phyloP scores from a whole-genome alignment of 2,113 vertebrate species.

The Oenanthe melanoleuca region DNA sequence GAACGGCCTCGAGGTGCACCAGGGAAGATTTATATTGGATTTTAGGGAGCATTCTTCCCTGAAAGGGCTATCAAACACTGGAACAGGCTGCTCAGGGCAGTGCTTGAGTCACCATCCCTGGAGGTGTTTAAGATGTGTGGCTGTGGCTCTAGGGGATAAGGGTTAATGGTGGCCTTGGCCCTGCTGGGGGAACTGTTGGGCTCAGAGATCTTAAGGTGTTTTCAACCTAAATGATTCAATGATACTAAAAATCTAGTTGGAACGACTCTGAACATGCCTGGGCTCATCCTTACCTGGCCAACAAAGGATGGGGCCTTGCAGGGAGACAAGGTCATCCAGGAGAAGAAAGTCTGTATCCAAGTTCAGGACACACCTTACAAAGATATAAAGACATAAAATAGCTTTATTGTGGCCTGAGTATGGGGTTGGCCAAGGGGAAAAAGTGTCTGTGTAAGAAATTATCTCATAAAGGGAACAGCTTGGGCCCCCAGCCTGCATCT shows the following conservation, averaged over 20 bases:
- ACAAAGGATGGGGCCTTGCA: background rate
- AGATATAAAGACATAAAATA: background rate
- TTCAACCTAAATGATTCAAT: background rate
- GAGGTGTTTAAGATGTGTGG: background rate
- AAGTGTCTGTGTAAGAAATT: background rate
- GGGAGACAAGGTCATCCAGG: background rate
- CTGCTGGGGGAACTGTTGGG: background rate
- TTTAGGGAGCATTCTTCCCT: background rate
- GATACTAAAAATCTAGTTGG: background rate
- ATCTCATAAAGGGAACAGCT: background rate
- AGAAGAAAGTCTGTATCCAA: background rate
- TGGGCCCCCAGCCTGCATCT: background rate
- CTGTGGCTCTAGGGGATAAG: background rate
- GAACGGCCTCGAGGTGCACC: rapidly evolving
- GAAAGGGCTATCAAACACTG: background rate
- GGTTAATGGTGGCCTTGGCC: background rate
- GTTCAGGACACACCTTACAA: background rate
- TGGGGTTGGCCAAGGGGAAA: background rate
- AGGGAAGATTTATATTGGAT: background rate
- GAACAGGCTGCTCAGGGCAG: background rate
- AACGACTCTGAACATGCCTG: background rate
- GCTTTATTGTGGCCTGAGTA: background rate
- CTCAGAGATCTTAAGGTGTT: background rate
- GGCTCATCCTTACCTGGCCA: background rate
- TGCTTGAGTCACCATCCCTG: background rate